Percentiles rank a stretch among this genome's conserved stretches.
phyloP scores from a whole-genome alignment of 1,140 invertebrate species.

The Ephestia elutella region DNA sequence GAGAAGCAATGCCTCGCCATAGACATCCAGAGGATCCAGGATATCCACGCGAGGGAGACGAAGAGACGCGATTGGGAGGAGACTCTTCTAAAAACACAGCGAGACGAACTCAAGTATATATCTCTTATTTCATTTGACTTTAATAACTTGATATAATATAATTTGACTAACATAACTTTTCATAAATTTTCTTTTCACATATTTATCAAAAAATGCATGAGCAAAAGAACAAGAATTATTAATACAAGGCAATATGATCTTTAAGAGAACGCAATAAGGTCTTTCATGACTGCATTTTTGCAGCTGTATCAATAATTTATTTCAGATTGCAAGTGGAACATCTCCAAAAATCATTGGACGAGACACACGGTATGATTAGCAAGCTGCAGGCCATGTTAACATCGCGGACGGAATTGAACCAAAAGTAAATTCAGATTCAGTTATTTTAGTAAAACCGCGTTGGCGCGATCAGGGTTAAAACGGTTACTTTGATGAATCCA shows the following conservation, averaged over 20 bases:
- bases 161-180: too few species aligned
- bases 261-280: too few species aligned
- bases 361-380: slow-evolving; percentile 54
- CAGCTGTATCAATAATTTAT: slow-evolving; percentile 1
- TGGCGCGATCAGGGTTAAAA: too few species aligned
- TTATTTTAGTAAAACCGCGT: too few species aligned
- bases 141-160: too few species aligned
- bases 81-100: slow-evolving; percentile 45
- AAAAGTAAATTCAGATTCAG: slow-evolving; percentile 45
- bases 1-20: slow-evolving; percentile 57
- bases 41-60: slow-evolving; percentile 45
- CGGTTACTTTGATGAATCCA: too few species aligned
- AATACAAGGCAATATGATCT: too few species aligned
- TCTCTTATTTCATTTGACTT: too few species aligned
- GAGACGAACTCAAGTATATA: slow-evolving; percentile 53
- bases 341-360: slow-evolving; percentile 59
- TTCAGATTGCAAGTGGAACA: slow-evolving; percentile 57
- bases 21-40: slow-evolving; percentile 57
- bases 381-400: slow-evolving; percentile 57
- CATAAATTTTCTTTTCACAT: too few species aligned
- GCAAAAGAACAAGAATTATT: too few species aligned
- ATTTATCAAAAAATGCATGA: too few species aligned
- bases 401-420: slow-evolving; percentile 47
- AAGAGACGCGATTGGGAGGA: slow-evolving; percentile 63
- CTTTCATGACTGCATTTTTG: too few species aligned